Evolutionary conservation across 2,113 vertebrate genomes (phyloP).

Genomic region (Tricholaema leucomelas): DNA sequence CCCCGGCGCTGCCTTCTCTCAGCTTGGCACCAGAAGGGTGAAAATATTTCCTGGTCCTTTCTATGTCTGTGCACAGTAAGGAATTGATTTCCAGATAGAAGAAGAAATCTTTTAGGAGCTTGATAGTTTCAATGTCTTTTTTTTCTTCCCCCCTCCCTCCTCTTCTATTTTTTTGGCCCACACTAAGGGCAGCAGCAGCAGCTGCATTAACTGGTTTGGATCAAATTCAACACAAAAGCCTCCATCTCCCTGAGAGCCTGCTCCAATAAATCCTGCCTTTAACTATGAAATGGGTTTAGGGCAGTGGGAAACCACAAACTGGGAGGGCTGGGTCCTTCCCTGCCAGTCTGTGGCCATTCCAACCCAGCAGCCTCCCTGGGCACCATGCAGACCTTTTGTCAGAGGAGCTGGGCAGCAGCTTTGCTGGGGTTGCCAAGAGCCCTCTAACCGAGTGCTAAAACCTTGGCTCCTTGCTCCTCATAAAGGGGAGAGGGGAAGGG

Average conservation of each 20-base stretch:
- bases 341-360: neutral
- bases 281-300: neutral
- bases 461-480: neutral
- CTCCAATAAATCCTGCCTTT: slow-evolving; percentile 43
- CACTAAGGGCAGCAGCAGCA: slow-evolving; percentile 13
- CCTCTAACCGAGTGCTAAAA: neutral
- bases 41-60: neutral
- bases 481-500: neutral
- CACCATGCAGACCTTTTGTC: neutral
- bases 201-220: slow-evolving; percentile 55
- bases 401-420: neutral
- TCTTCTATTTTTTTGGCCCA: neutral
- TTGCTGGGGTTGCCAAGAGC: slow-evolving; percentile 27
- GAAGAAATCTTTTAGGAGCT: slow-evolving; percentile 18
- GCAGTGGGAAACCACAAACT: neutral
- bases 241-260: slow-evolving; percentile 1
- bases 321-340: neutral
- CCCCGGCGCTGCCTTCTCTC: neutral
- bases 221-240: slow-evolving; percentile 54
- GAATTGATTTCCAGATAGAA: neutral
- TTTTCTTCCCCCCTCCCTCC: fast-evolving
- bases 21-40: neutral
- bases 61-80: neutral
- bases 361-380: neutral
- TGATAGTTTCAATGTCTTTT: neutral